These are phyloP conservation scores for Tachycineta bicolor DNA, from an alignment of 2,113 vertebrate species.

Conservation along the genomic window DNA sequence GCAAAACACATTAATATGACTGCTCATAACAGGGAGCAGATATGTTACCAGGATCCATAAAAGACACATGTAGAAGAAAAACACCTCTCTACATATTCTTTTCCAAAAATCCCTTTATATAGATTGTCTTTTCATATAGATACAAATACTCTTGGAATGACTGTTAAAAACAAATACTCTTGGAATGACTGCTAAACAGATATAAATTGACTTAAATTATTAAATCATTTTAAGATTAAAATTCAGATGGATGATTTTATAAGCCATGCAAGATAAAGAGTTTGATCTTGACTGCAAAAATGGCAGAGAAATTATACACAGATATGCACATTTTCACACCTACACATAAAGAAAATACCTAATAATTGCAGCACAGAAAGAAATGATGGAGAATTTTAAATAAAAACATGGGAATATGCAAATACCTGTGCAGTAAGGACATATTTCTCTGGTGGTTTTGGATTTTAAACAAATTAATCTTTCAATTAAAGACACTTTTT, in stretches of 20 bases:
- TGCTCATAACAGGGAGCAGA: not conserved
- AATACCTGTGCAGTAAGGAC: not conserved
- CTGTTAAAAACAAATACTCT: not conserved
- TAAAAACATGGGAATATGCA: not conserved
- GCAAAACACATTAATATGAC: not conserved
- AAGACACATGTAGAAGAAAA: not conserved
- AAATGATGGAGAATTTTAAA: not conserved
- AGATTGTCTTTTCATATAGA: not conserved
- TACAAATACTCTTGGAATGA: not conserved
- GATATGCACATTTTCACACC: not conserved
- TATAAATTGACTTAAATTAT: not conserved
- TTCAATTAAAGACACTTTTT: not conserved
- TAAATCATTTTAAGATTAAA: not conserved
- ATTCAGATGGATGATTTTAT: not conserved
- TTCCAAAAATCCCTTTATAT: not conserved
- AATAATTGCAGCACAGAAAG: not conserved
- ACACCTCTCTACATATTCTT: not conserved
- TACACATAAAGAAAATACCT: not conserved
- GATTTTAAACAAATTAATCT: not conserved
- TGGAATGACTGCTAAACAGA: not conserved
- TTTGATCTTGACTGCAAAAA: not conserved
- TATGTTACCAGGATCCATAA: not conserved
- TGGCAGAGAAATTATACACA: not conserved
- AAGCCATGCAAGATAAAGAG: not conserved
- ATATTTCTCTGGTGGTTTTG: not conserved